Evolutionary conservation across 2,888 invertebrate species (phyloP).

Genomic region (Polydrusus cervinus): DNA sequence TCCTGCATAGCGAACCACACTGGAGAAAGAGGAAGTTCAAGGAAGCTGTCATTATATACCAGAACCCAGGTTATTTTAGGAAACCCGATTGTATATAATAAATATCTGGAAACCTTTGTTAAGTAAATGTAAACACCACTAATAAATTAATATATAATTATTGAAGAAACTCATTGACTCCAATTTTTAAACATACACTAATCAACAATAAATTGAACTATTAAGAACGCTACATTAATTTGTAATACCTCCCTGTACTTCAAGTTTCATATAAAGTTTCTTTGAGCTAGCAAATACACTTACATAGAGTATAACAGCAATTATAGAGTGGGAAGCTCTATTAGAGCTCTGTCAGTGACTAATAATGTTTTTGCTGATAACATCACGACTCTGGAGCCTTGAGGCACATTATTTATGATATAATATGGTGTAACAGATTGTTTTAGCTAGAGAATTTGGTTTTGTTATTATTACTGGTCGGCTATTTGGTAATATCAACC

Average conservation of each 20-base stretch:
- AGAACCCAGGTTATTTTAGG: no score
- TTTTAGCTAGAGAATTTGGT: not conserved
- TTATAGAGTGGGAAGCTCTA: constrained; percentile 44
- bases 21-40: no score
- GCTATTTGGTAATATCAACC: no score
- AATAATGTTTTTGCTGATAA: constrained; percentile 56
- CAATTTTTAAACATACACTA: not conserved
- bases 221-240: not conserved
- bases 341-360: constrained; percentile 55
- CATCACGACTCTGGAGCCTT: constrained; percentile 10
- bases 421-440: not conserved
- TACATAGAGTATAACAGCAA: constrained; percentile 9
- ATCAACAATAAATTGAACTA: not conserved
- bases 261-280: constrained; percentile 23
- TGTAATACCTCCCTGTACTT: not conserved
- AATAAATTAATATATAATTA: no score
- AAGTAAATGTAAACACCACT: no score
- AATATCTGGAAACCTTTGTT: no score
- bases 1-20: no score
- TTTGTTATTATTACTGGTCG: no score
- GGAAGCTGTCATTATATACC: no score
- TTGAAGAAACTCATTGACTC: no score
- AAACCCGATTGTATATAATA: no score
- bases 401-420: constrained; percentile 3
- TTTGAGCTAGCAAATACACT: constrained; percentile 25